Evolutionary conservation across 1,140 invertebrate species (phyloP), one percentile per base, ranked within the genome.

Genomic region (Drosophila pachea): DNA sequence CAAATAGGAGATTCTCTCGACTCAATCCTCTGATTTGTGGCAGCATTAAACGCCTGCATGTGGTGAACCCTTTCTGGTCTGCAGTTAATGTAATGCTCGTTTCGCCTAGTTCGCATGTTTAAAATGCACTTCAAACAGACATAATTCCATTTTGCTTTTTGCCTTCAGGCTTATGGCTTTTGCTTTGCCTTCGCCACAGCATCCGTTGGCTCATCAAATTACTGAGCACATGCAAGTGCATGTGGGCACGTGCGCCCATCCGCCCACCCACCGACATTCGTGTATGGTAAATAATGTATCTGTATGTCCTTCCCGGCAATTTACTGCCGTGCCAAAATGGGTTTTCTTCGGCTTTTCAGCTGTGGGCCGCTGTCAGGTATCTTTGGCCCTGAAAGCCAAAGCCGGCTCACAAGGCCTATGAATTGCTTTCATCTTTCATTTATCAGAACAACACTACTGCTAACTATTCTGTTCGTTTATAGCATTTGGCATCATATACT

Each of bases 61-160:
- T 73, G 78, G 64, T 68, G 47, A 68, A 56, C 60, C 22, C 22
- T 22, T 14, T 14, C 40, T 73, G 61, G 60, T 32, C 43, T 22
- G 50, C 60, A 58, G 33, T 36, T 59, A 38, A 31, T 31, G 55
- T 62, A 67, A 74, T 48, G 48, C 62, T 83, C 50, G 63, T 59
- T 78, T 78, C 58, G 72, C 64, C 76, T 75, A 64, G 68, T 75
- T 83, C 49, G 59, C 69, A 81, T 84, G 72, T 86, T 79, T 86
- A 86, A 86, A 86, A 68, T 81, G 81, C 81, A 81, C 81, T 86
- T 86, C 50, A 81, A 63, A 56, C 70, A 68, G 82, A 77, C 76
- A 86, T 86, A 86, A 86, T 86, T 86, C 66, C 74, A 74, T 86
- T 84, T 86, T 72, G 63, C 60, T 84, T 74, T 76, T 54, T 68